Conservation (phyloP, 2,113 vertebrate species). For the Acrocephalus arundinaceus region DNA sequence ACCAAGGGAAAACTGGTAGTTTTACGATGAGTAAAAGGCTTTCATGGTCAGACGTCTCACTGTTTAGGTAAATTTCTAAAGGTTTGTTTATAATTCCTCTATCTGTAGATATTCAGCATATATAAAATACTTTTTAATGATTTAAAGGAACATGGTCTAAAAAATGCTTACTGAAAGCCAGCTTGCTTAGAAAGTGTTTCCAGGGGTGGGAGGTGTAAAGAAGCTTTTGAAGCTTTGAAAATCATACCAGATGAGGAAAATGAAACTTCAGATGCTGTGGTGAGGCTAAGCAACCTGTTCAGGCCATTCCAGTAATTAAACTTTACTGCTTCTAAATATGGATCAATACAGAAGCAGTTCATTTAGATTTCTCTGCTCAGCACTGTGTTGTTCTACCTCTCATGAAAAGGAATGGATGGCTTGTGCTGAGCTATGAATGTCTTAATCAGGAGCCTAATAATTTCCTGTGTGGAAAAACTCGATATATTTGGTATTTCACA, state of each 20-base stretch:
- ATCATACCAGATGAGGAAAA: background rate
- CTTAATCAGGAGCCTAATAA: background rate
- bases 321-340: background rate
- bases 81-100: background rate
- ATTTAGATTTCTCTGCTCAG: background rate
- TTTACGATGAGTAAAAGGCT: background rate
- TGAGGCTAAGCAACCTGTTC: background rate
- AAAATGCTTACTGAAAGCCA: background rate
- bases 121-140: background rate
- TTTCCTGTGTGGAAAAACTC: background rate
- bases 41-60: background rate
- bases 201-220: background rate
- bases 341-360: background rate
- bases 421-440: background rate
- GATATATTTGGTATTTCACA: background rate
- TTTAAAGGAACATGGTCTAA: background rate
- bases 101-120: background rate
- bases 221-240: background rate
- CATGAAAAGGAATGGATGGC: background rate
- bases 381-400: background rate
- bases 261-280: background rate
- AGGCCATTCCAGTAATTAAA: background rate
- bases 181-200: background rate
- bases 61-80: background rate
- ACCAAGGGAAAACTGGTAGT: background rate